Evolutionary conservation across 92 coral and sea anemone species (phyloP), one percentile per base, ranked within the genome.

Genomic region (Siderastrea siderea): DNA sequence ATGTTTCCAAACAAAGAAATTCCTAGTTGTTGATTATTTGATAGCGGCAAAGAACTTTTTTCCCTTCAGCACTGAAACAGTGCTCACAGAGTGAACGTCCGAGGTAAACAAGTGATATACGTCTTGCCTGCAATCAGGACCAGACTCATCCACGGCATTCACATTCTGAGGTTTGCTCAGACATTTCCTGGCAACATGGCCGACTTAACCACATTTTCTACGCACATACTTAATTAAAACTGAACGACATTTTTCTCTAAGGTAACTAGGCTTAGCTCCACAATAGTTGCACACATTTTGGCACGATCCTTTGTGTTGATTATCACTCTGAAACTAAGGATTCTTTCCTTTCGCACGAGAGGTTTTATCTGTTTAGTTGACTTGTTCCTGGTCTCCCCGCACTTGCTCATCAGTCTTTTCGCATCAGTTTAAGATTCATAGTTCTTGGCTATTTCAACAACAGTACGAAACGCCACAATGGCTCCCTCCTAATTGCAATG

Each of bases 191-290:
- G 86, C 86, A 6, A 82, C 69, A 71, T 61, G 84, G 58, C 84
- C 80, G 48, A 6, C 80, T 64, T 58, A 62, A 58, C 84, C 84
- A 79, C 84, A 71, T 69, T 84, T 84, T 66, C 88, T 50, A 62
- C 81, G 74, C 80, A 45, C 44, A 48, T 84, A 60, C 88, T 67
- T 67, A 51, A 81, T 6, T 47, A 68, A 4, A 68, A 81, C 17
- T 48, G 86, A 76, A 57, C 63, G 19, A 46, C 88, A 84, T 53
- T 74, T 84, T 55, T 84, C 88, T 74, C 63, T 74, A 51, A 81
- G 81, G 81, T 84, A 61, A 73, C 88, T 84, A 16, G 81, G 81
- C 61, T 17, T 84, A 11, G 88, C 84, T 73, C 81, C 88, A 84
- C 88, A 61, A 49, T 84, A 84, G 70, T 84, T 60, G 50, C 88